Base-by-base conservation (phyloP, 1,140 invertebrate genomes). In the Fopius arisanus region DNA sequence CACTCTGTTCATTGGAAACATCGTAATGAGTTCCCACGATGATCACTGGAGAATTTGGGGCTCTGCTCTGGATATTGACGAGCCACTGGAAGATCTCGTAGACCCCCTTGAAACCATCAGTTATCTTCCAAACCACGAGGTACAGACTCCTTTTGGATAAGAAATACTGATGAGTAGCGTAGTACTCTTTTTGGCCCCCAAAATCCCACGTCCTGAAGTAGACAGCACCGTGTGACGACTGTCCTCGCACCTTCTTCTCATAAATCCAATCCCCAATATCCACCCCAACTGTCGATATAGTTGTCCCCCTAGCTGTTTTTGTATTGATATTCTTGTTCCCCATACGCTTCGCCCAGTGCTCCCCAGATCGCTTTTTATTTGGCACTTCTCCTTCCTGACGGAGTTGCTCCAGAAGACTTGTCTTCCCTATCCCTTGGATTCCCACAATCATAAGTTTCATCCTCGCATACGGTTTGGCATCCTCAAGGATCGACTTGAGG, bases 171-270 rank as follows among this genome's bases (percentile, higher is more conserved):
- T 99, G 98, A 0, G 98, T 99, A 0, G 97, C 96, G 83, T 99
- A 99, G 83, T 97, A 97, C 83, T 98, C 97, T 81, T 93, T 92
- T 88, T 98, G 97, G 0, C 98, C 98, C n/a, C 97, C 97, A 90
- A 99, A 99, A 87, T 99, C 98, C 98, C 98, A 99, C 0, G 97
- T 99, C 70, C 97, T 90, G 88, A 99, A 99, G n/a, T 96, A 93
- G 54, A 99, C 94, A 0, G 96, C 93, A 0, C 97, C 97, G 75
- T 94, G 92, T 0, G 92, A 91, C 9, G 93, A 93, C 41, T 93
- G 90, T 2, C 89, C 89, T 23, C 92, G 82, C 1, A 90, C 85
- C 90, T 94, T 92, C 80, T 96, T 96, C 82, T 98, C 97, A 85
- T 95, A 97, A 7, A 94, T 89, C 96, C 94, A 99, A 81, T 97